phyloP scores from a whole-genome alignment of 2,113 vertebrate genomes.

The Cyanoderma ruficeps region DNA sequence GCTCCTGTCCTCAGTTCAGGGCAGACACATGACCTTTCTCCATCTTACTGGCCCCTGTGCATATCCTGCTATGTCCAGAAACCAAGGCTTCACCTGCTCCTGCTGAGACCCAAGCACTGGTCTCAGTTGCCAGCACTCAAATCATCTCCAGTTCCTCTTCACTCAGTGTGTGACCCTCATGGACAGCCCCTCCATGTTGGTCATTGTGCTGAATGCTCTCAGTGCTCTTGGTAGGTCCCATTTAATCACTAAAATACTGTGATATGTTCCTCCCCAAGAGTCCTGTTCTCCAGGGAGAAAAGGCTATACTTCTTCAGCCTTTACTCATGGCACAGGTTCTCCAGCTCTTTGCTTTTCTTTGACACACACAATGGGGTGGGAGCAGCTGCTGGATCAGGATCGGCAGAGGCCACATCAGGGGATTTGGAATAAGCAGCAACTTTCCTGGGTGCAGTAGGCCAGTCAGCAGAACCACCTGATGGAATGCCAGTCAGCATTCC shows the following conservation, averaged over 20 bases:
- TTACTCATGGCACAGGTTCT: not conserved
- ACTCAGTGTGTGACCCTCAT: not conserved
- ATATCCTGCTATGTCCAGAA: not conserved
- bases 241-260: not conserved
- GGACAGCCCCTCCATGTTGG: not conserved
- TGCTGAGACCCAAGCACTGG: not conserved
- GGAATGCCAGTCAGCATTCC: not conserved
- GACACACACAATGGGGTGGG: rapidly evolving
- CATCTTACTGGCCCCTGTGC: too few species aligned
- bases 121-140: not conserved
- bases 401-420: not conserved
- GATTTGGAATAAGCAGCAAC: not conserved
- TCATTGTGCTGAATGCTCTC: not conserved
- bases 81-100: not conserved
- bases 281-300: not conserved
- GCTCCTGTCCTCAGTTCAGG: not conserved
- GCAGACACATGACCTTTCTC: not conserved
- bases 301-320: not conserved
- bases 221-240: not conserved
- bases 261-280: not conserved
- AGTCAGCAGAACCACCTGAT: not conserved
- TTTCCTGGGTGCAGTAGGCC: not conserved
- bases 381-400: not conserved
- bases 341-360: not conserved
- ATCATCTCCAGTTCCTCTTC: not conserved